These are phyloP conservation scores for Macropis europaea DNA, from an alignment of 2,888 invertebrate genomes.

Conservation along the genomic window DNA sequence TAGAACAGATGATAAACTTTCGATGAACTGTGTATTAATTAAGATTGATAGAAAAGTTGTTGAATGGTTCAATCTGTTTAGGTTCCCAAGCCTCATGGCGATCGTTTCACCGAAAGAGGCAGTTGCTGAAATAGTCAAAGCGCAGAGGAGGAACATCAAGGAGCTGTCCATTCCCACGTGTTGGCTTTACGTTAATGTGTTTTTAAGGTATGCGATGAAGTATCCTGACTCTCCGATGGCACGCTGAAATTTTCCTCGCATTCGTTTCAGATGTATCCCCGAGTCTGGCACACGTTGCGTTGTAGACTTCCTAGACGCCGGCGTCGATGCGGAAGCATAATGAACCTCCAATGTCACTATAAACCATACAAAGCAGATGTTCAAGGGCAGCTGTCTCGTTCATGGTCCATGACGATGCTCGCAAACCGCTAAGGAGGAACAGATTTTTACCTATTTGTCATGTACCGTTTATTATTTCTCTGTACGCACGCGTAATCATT, in stretches of 20 bases:
- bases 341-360: not conserved
- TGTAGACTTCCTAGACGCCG: slow-evolving; percentile 85
- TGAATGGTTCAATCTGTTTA: slow-evolving; percentile 48
- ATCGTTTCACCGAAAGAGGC: slow-evolving; percentile 84
- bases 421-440: not conserved
- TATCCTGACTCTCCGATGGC: slow-evolving; percentile 6
- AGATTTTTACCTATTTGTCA: not conserved
- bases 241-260: slow-evolving; percentile 12
- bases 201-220: slow-evolving; percentile 70
- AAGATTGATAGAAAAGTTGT: not conserved
- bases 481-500: not conserved
- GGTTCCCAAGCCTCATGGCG: slow-evolving; percentile 84
- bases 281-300: slow-evolving; percentile 80
- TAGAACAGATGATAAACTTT: not conserved
- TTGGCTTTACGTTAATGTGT: slow-evolving; percentile 82
- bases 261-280: slow-evolving; percentile 82
- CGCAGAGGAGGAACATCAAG: slow-evolving; percentile 83
- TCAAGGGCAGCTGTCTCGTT: not conserved
- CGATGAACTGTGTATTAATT: no score
- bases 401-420: not conserved
- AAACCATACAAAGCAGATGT: not conserved
- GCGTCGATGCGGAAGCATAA: slow-evolving; percentile 81
- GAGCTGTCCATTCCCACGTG: slow-evolving; percentile 85
- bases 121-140: slow-evolving; percentile 84
- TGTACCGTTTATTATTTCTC: not conserved